These are phyloP conservation scores for Drosophila sulfurigaster DNA, from an alignment of 1,140 invertebrate genomes.

Conservation along the genomic window DNA sequence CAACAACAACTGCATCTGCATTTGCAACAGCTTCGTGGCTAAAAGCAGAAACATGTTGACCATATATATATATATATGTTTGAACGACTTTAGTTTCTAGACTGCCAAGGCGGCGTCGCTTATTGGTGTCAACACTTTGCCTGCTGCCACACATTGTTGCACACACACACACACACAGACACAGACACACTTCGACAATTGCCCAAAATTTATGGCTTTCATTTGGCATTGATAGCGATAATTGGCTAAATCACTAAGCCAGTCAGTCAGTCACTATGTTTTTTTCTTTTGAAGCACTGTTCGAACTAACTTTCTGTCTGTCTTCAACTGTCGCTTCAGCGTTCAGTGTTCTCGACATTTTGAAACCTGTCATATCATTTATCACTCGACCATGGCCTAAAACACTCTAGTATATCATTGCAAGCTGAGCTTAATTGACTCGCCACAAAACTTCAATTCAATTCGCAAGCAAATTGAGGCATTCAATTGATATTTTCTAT, in stretches of 20 bases:
- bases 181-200: slow-evolving; percentile 8
- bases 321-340: not conserved
- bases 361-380: slow-evolving; percentile 53
- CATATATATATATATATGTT: not conserved
- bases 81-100: slow-evolving; percentile 1
- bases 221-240: slow-evolving; percentile 70
- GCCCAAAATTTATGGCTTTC: slow-evolving; percentile 69
- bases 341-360: not conserved
- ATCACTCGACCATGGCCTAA: slow-evolving; percentile 39
- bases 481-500: not conserved
- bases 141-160: slow-evolving; percentile 8
- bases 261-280: not conserved
- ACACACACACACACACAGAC: no score
- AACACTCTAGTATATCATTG: not conserved
- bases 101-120: slow-evolving; percentile 12
- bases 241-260: slow-evolving; percentile 38
- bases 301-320: slow-evolving; percentile 2
- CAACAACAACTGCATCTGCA: not conserved
- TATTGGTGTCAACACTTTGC: slow-evolving; percentile 66
- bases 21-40: slow-evolving; percentile 13
- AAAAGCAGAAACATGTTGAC: slow-evolving; percentile 40
- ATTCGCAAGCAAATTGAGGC: not conserved
- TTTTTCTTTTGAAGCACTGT: no score
- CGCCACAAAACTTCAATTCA: not conserved
- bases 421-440: not conserved